Conservation (phyloP, 2,888 invertebrate genomes). For the Nephrotoma appendiculata region DNA sequence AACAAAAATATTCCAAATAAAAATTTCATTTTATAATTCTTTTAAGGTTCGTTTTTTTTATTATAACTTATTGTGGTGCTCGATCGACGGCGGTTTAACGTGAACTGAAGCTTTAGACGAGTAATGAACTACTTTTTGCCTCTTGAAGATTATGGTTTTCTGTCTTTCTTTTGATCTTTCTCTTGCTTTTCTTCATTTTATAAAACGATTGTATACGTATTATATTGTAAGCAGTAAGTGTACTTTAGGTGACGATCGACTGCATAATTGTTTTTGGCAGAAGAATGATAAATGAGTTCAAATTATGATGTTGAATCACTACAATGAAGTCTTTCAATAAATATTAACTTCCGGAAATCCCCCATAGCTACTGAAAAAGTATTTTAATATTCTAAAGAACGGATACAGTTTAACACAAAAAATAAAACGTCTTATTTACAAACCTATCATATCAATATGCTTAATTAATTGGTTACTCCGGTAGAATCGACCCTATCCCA, state of each 20-base stretch:
- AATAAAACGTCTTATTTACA: background rate
- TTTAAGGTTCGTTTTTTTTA: background rate
- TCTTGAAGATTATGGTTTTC: background rate
- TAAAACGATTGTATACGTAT: background rate
- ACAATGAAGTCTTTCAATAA: background rate
- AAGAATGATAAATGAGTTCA: background rate
- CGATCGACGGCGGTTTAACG: background rate
- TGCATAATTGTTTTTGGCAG: background rate
- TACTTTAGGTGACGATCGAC: background rate
- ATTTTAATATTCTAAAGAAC: background rate
- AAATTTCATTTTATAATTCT: background rate
- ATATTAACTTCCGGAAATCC: background rate
- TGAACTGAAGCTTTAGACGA: background rate
- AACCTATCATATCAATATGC: background rate
- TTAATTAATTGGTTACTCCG: background rate
- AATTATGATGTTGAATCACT: background rate
- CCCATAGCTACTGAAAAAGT: background rate
- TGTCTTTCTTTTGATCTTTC: background rate
- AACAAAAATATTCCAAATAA: background rate
- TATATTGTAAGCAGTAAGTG: background rate
- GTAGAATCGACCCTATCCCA: background rate
- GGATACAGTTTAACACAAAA: background rate
- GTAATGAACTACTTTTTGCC: background rate
- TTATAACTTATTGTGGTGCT: background rate
- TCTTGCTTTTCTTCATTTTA: background rate